phyloP scores from a whole-genome alignment of 2,113 vertebrate species.

The Maccullochella peelii region DNA sequence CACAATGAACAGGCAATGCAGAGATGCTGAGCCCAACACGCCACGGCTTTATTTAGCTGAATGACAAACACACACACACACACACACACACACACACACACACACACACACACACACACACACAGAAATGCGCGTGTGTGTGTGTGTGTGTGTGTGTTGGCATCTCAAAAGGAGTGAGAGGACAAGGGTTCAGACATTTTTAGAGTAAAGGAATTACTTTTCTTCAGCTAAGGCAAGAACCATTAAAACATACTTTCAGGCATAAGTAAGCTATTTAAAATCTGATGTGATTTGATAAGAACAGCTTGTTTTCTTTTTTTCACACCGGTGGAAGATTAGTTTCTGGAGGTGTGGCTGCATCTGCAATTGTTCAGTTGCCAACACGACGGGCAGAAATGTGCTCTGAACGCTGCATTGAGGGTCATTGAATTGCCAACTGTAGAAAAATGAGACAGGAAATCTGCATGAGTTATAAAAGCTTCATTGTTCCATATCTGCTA shows the following conservation, averaged over 20 bases:
- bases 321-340: neutral
- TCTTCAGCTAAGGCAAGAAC: neutral
- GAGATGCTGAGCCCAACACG: conserved; percentile 81
- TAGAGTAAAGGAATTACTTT: neutral
- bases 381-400: too few species aligned
- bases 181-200: conserved; percentile 13
- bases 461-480: neutral
- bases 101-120: conserved; percentile 24
- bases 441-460: neutral
- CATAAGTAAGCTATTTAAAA: neutral
- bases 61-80: conserved; percentile 48
- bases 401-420: neutral
- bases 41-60: conserved; percentile 77
- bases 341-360: neutral
- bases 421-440: neutral
- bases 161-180: neutral
- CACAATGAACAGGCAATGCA: conserved; percentile 76
- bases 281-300: neutral
- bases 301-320: neutral
- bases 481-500: neutral
- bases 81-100: conserved; percentile 7
- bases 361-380: neutral
- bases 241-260: neutral
- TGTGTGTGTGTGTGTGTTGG: conserved; percentile 4
- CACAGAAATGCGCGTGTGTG: too few species aligned